Conservation (phyloP, 2,113 vertebrate genomes). For the Catharus bicknelli region DNA sequence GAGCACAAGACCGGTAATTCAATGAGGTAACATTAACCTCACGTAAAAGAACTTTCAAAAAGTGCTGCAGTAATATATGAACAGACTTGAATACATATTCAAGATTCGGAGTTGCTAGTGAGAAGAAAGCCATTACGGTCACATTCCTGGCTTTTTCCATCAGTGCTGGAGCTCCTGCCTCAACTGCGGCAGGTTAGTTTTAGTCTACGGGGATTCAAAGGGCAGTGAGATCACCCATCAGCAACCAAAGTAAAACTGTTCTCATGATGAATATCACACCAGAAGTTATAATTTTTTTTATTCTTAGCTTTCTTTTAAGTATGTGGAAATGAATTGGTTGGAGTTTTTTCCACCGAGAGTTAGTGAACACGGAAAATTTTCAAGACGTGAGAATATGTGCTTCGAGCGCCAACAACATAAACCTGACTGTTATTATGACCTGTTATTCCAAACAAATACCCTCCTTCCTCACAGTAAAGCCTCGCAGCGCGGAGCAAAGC, state of each 20-base stretch:
- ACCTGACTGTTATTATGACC: background rate
- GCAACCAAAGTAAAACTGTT: background rate
- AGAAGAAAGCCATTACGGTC: background rate
- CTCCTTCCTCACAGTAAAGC: background rate
- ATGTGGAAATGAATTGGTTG: background rate
- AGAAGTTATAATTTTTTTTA: fast-evolving
- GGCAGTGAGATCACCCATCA: background rate
- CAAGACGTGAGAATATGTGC: background rate
- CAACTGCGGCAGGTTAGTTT: fast-evolving
- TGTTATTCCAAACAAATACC: background rate
- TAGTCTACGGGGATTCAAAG: background rate
- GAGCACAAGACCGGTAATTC: background rate
- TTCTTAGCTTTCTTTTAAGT: background rate
- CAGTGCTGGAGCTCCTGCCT: background rate
- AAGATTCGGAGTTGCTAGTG: background rate
- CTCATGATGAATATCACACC: background rate
- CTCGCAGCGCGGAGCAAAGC: fast-evolving
- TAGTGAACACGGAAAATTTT: background rate
- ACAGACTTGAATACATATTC: background rate
- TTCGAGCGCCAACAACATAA: background rate
- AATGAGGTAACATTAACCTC: background rate
- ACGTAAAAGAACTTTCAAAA: background rate
- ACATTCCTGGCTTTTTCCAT: background rate
- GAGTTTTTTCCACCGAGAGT: fast-evolving
- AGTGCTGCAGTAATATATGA: background rate